phyloP scores from a whole-genome alignment of 92 coral and sea anemone genomes.

The Actinostola sp. region DNA sequence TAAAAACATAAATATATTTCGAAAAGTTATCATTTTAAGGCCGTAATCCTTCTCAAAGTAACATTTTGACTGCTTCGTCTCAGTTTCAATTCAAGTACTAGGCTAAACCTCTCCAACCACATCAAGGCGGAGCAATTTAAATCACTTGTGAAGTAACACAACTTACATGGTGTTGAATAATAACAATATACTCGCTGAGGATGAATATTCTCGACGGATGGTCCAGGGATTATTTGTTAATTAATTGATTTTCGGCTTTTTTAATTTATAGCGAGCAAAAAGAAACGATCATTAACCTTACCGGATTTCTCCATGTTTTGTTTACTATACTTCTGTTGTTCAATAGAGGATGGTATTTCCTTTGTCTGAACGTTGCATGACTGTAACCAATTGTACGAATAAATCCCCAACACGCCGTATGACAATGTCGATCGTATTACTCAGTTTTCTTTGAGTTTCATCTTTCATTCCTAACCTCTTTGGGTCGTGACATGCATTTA shows the following conservation, averaged over 20 bases:
- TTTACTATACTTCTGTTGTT: neutral
- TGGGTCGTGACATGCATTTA: slow-evolving; percentile 24
- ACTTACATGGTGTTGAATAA: too few relatives aligned
- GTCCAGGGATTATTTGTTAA: neutral
- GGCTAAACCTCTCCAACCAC: too few relatives aligned
- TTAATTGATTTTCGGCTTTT: neutral
- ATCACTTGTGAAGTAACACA: neutral
- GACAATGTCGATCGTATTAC: slow-evolving; percentile 6
- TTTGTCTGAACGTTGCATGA: slow-evolving; percentile 4
- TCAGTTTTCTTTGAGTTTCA: slow-evolving; percentile 6
- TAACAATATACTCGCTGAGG: neutral
- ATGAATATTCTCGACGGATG: neutral
- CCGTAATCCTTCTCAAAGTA: too few relatives aligned
- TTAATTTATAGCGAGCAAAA: neutral
- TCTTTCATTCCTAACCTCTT: slow-evolving; percentile 7
- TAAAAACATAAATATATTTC: too few relatives aligned
- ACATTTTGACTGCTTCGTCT: too few relatives aligned
- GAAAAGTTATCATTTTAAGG: too few relatives aligned
- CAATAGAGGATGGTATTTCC: neutral
- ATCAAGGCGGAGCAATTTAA: neutral
- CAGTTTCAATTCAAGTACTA: too few relatives aligned
- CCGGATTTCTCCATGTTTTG: too few relatives aligned
- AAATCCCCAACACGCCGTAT: neutral
- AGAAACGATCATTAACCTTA: too few relatives aligned
- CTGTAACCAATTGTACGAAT: neutral